Base-by-base conservation (phyloP, 2,888 invertebrate genomes). In the Andrena bicolor region DNA sequence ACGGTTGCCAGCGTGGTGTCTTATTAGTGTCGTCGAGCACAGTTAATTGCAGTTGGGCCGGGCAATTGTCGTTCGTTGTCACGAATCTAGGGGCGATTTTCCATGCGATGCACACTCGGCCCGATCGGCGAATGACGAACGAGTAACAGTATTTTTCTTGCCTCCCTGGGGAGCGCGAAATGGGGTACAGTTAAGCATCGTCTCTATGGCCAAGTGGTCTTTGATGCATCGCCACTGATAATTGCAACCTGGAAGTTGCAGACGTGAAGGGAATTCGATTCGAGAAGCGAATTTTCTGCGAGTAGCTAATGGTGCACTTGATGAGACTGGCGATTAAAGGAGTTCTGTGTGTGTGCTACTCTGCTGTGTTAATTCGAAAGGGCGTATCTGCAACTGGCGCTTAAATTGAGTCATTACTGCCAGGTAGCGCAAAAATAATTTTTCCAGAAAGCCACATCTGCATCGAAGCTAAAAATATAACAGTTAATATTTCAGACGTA, bases 61-160 rank as follows among this genome's bases (percentile, higher is more conserved):
- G 58, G 35, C 41, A 58, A 72, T 81, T 76, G 71, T 20, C 49
- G 58, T 74, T 32, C 73, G 26, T 56, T 48, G 76, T 63, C 74
- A 73, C 76, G 78, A 70, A 51, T 73, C 41, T 23, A 35, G 8
- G 56, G 51, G 10, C 26, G 26, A 79, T 80, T 76, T 7, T 58
- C 58, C 56, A 82, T 84, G 68, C 84, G 49, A 41, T 23, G 30
- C 77, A 48, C 82, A 78, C 41, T 20, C 35, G 66, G 28, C 56
- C 68, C 35, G 78, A 56, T 69, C 53, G 28, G 7, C 20, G 82
- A 82, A 75, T 82, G 73, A 48, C 51, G 82, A 75, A 23, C 74
- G 66, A 74, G 63, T 85, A 85, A 85, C 85, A 69, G 85, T 85
- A 84, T 74, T 82, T 79, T 68, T 48, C 35, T 76, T 74, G 69